Evolutionary conservation across 2,797 vertebrate genomes (phyloP).

Genomic region (Harpagifer antarcticus): DNA sequence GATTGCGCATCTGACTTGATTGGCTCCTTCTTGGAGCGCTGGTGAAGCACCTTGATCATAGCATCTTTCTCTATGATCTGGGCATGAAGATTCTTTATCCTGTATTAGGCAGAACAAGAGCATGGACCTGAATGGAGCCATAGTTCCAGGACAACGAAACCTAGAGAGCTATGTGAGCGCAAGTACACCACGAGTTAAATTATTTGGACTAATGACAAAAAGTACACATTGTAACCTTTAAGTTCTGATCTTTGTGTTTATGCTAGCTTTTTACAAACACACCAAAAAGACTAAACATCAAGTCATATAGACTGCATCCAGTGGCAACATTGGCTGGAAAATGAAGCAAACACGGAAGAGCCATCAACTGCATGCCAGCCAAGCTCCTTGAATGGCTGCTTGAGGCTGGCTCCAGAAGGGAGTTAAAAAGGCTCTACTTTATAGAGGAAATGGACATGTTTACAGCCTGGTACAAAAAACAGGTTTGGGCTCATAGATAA

Average conservation of each 20-base stretch:
- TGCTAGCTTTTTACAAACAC: no score
- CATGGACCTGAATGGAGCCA: background rate
- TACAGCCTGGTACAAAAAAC: no score
- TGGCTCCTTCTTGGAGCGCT: slow-evolving; percentile 95
- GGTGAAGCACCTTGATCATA: slow-evolving; percentile 99
- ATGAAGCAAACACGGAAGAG: no score
- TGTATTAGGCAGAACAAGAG: slow-evolving; percentile 51
- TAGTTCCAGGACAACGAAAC: slow-evolving; percentile 2
- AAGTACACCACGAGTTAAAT: background rate
- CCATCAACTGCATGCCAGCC: no score
- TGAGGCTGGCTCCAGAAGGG: no score
- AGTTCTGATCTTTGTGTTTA: no score
- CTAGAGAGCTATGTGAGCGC: background rate
- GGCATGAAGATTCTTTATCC: slow-evolving; percentile 98
- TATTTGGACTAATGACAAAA: background rate
- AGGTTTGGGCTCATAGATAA: no score
- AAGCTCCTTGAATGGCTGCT: no score
- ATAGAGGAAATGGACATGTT: no score
- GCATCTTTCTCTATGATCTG: slow-evolving; percentile 99
- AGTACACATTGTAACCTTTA: no score
- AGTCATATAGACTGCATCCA: background rate
- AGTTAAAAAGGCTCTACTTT: no score
- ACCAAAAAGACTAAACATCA: background rate
- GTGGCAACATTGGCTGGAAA: no score
- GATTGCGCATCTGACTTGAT: slow-evolving; percentile 91